These are phyloP conservation scores for pig (Sus scrofa) DNA, from an alignment of 2,113 vertebrate species.

Conservation along the genomic window DNA sequence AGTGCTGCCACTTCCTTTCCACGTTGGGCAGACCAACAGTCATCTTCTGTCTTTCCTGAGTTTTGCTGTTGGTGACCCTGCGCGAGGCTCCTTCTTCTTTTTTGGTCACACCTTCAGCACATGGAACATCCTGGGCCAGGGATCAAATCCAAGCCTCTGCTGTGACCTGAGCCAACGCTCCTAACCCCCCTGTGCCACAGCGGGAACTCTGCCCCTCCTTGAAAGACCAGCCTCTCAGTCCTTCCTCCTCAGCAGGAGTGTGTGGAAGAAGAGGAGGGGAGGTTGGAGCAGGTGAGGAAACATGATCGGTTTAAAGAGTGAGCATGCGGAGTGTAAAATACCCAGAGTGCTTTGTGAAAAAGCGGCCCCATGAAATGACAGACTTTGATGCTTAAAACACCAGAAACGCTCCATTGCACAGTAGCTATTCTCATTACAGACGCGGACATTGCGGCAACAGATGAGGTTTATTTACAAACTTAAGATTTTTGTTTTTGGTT, in stretches of 20 bases:
- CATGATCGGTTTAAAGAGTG: constrained; percentile 4
- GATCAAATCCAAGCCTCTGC: no score
- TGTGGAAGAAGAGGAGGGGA: neutral
- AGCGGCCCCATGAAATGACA: constrained; percentile 43
- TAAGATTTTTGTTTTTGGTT: neutral
- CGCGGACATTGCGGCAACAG: constrained; percentile 42
- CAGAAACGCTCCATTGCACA: constrained; percentile 28
- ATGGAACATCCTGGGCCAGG: no score
- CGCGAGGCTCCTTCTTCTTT: neutral
- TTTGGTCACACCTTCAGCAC: no score
- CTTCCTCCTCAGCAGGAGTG: neutral
- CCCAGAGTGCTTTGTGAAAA: constrained; percentile 37
- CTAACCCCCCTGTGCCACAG: no score
- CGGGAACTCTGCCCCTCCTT: neutral
- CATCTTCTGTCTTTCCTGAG: neutral
- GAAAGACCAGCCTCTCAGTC: neutral
- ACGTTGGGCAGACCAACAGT: neutral
- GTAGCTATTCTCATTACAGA: constrained; percentile 56
- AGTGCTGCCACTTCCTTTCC: neutral
- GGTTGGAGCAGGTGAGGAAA: neutral
- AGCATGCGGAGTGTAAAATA: constrained; percentile 40
- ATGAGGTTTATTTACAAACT: constrained; percentile 13
- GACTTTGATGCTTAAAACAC: constrained; percentile 41
- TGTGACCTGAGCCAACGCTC: no score
- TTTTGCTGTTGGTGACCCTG: neutral